These are phyloP conservation scores for Danionella dracula DNA, from an alignment of 2,797 vertebrate species.

Conservation along the genomic window DNA sequence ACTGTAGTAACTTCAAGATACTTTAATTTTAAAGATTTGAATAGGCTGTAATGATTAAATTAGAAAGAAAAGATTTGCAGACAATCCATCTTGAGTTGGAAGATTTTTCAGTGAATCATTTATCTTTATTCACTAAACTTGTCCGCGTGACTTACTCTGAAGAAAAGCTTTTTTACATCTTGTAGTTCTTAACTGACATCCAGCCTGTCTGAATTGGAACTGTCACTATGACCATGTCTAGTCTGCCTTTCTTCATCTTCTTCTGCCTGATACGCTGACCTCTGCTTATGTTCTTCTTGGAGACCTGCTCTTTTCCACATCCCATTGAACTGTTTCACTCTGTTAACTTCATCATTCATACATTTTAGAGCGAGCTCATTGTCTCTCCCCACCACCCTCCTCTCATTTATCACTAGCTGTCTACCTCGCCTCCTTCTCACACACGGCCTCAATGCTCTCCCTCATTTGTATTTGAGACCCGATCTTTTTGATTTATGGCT, in stretches of 20 bases:
- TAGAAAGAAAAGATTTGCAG: neutral
- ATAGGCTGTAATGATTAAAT: too few relatives aligned
- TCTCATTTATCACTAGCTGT: slow-evolving; percentile 22
- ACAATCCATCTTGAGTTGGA: neutral
- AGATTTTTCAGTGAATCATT: neutral
- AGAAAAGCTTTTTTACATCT: neutral
- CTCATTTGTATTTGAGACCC: slow-evolving; percentile 29
- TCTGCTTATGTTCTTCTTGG: slow-evolving; percentile 11
- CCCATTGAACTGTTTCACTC: slow-evolving; percentile 21
- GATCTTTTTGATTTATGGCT: slow-evolving; percentile 34
- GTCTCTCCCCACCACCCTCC: slow-evolving; percentile 11
- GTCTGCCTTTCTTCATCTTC: neutral
- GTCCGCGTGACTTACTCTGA: neutral
- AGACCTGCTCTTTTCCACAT: slow-evolving; percentile 27
- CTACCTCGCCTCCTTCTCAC: slow-evolving; percentile 10
- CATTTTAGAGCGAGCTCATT: slow-evolving; percentile 19
- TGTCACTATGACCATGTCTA: neutral
- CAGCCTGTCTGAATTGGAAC: neutral
- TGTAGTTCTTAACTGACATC: neutral
- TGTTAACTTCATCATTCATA: slow-evolving; percentile 24
- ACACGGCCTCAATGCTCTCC: slow-evolving; percentile 8
- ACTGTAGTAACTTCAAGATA: too few relatives aligned
- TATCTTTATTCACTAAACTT: neutral
- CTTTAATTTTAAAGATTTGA: too few relatives aligned
- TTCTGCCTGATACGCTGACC: slow-evolving; percentile 20